Conservation (phyloP, 2,113 vertebrate species). For the Craseonycteris thonglongyai region DNA sequence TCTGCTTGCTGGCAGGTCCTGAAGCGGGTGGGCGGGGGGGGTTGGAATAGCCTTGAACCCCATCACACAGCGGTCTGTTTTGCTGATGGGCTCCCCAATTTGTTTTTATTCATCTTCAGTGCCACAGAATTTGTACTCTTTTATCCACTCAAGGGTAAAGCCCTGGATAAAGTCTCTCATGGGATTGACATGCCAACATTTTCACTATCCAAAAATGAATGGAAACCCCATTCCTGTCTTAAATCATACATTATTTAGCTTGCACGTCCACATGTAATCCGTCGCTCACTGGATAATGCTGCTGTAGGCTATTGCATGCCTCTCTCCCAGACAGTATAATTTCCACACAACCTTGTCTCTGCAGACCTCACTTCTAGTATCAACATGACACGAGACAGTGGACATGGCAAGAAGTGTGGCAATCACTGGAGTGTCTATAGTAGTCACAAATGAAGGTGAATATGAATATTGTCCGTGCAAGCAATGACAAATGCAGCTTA, state of each 20-base stretch:
- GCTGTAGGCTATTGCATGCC: conserved; percentile 45
- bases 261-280: conserved; percentile 26
- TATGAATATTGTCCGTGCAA: not conserved
- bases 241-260: conserved; percentile 63
- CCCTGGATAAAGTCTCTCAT: conserved; percentile 62
- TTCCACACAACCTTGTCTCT: conserved; percentile 39
- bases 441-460: not conserved
- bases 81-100: conserved; percentile 68
- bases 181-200: conserved; percentile 48
- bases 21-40: conserved; percentile 69
- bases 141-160: conserved; percentile 71
- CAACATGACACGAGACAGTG: conserved; percentile 40
- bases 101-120: conserved; percentile 72
- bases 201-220: conserved; percentile 52
- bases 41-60: conserved; percentile 72
- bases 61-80: conserved; percentile 64
- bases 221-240: conserved; percentile 34
- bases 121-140: conserved; percentile 71
- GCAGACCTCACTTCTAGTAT: not conserved
- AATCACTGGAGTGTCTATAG: not conserved
- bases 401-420: not conserved
- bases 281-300: not conserved
- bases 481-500: not conserved
- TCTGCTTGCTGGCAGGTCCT: conserved; percentile 75
- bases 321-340: conserved; percentile 41